These are phyloP conservation scores for Julus scanicus DNA, from an alignment of 2,888 invertebrate species.

Conservation along the genomic window DNA sequence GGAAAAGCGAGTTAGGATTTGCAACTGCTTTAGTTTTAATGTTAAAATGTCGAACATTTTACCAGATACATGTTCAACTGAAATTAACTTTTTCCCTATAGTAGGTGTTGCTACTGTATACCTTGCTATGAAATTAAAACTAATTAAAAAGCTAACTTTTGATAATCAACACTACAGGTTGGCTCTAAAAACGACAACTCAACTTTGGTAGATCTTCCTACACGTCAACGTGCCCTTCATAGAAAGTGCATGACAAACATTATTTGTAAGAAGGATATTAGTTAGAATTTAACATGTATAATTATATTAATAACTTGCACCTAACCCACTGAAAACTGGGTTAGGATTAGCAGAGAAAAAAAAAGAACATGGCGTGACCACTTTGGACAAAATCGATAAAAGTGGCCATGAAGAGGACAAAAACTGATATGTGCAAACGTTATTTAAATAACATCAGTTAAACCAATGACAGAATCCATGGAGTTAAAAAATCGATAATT, in stretches of 20 bases:
- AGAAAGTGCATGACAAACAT: too few species aligned
- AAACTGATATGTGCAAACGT: not conserved
- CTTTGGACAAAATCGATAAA: not conserved
- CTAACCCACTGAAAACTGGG: not conserved
- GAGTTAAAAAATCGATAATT: conserved; percentile 22
- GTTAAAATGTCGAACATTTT: not conserved
- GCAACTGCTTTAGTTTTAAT: not conserved
- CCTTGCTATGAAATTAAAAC: too few species aligned
- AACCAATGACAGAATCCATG: not conserved
- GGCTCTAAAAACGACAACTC: too few species aligned
- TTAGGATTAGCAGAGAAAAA: not conserved
- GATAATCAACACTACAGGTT: too few species aligned
- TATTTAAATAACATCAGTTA: conserved; percentile 9
- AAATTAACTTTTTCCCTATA: too few species aligned
- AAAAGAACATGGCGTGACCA: not conserved
- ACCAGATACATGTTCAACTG: not conserved
- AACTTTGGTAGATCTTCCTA: too few species aligned
- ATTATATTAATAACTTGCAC: too few species aligned
- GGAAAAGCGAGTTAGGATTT: not conserved
- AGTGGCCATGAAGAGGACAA: not conserved
- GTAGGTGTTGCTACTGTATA: too few species aligned
- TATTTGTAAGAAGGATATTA: too few species aligned
- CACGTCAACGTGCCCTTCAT: too few species aligned
- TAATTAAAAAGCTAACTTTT: too few species aligned
- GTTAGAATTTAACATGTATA: too few species aligned